Conservation (phyloP, 2,797 vertebrate species). For the Protonibea diacanthus region DNA sequence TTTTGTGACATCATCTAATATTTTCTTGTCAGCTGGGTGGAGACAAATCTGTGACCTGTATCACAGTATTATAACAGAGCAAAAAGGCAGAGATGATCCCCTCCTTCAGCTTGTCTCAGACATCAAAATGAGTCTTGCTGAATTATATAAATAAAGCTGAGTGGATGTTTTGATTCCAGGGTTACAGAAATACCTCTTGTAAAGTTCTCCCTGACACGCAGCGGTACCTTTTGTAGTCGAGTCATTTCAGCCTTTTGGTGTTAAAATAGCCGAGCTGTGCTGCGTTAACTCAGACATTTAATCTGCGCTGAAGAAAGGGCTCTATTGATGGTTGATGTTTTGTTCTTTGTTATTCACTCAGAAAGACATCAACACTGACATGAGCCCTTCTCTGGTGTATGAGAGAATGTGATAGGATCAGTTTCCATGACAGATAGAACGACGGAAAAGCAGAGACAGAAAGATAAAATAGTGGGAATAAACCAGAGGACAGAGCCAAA, state of each 20-base stretch:
- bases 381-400: conserved; percentile 34
- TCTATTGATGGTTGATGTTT: conserved; percentile 37
- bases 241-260: conserved; percentile 24
- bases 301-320: conserved; percentile 38
- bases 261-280: conserved; percentile 46
- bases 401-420: conserved; percentile 39
- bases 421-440: conserved; percentile 36
- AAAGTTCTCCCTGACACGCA: conserved; percentile 36
- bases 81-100: conserved; percentile 13
- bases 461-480: conserved; percentile 34
- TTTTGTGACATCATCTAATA: conserved; percentile 1
- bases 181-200: conserved; percentile 56
- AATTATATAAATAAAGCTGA: conserved; percentile 32
- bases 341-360: conserved; percentile 47
- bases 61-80: conserved; percentile 8
- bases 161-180: conserved; percentile 39
- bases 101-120: conserved; percentile 18
- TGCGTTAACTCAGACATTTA: conserved; percentile 31
- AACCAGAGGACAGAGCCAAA: conserved; percentile 36
- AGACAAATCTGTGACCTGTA: conserved; percentile 26
- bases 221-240: conserved; percentile 20
- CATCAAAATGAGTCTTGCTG: conserved; percentile 15
- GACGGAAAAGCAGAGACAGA: not conserved
- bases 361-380: conserved; percentile 42
- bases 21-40: conserved; percentile 12